Percentiles rank a stretch among this genome's conserved stretches.
phyloP scores from a whole-genome alignment of 30 jellyfish, hydroid and myxozoan genomes.

The Nemopilema nomurai region DNA sequence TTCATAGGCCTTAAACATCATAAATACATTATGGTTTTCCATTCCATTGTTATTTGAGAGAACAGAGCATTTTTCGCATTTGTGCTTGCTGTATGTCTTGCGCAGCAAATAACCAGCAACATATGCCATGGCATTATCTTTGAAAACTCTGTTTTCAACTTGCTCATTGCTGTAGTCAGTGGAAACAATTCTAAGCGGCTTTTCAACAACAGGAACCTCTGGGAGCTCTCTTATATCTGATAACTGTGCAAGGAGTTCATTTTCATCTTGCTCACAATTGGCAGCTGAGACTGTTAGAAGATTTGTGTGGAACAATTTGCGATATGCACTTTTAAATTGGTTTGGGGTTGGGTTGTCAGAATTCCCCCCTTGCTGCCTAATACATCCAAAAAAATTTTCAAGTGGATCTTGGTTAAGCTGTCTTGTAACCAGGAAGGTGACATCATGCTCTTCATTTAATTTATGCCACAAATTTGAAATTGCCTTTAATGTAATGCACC shows the following conservation, averaged over 20 bases:
- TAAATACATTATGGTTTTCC: background rate
- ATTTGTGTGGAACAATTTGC: constrained; percentile 7
- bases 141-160: constrained; percentile 7
- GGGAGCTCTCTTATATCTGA: background rate
- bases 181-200: background rate
- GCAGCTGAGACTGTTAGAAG: background rate
- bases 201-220: background rate
- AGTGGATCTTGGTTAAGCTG: constrained; percentile 55
- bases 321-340: constrained; percentile 32
- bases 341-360: constrained; percentile 51
- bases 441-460: background rate
- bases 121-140: constrained; percentile 42
- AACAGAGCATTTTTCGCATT: constrained; percentile 6
- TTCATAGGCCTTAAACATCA: background rate
- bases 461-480: constrained; percentile 16
- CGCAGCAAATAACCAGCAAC: constrained; percentile 12
- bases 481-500: constrained; percentile 39
- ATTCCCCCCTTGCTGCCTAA: constrained; percentile 48
- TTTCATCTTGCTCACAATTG: background rate
- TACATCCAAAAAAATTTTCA: constrained; percentile 38
- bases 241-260: background rate
- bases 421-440: constrained; percentile 42
- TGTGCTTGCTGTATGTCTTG: constrained; percentile 7
- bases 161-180: background rate
- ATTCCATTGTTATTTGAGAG: background rate